These are phyloP conservation scores for Halcyon badia DNA, from an alignment of 2,797 vertebrate genomes.

Conservation along the genomic window DNA sequence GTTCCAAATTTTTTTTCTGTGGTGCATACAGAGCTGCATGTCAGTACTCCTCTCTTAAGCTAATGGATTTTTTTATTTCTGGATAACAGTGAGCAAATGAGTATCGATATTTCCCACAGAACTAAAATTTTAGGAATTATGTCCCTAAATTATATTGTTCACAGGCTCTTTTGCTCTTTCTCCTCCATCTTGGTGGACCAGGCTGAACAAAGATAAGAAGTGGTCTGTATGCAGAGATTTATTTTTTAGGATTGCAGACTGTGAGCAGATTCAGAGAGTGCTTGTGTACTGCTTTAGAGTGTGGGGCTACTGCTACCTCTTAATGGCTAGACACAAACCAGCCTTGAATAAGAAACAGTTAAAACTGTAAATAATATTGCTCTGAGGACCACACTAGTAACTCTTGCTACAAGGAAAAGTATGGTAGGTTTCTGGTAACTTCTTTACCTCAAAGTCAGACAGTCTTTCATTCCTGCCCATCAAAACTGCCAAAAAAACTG, in stretches of 20 bases:
- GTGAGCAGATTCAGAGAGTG: background rate
- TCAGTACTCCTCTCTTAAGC: background rate
- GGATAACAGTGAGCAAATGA: background rate
- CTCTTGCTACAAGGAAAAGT: background rate
- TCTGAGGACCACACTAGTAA: background rate
- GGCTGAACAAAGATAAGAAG: conserved; percentile 23
- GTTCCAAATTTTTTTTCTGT: background rate
- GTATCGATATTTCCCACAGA: background rate
- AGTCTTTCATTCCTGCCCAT: background rate
- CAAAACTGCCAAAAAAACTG: background rate
- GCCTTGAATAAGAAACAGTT: background rate
- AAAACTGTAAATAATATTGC: background rate
- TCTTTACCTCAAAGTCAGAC: background rate
- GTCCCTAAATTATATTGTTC: background rate
- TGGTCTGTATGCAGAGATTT: background rate
- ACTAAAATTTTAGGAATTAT: background rate
- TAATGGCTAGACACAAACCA: background rate
- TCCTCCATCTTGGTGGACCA: conserved; percentile 3
- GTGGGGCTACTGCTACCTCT: too few relatives aligned
- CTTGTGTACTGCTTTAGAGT: background rate
- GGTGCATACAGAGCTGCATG: background rate
- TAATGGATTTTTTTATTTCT: background rate
- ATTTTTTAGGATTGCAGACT: background rate
- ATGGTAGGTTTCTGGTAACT: background rate
- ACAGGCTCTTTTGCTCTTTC: background rate